Evolutionary conservation across 2,113 vertebrate genomes (phyloP), one percentile per base, ranked within the genome.

Genomic region (Onychostoma macrolepis): DNA sequence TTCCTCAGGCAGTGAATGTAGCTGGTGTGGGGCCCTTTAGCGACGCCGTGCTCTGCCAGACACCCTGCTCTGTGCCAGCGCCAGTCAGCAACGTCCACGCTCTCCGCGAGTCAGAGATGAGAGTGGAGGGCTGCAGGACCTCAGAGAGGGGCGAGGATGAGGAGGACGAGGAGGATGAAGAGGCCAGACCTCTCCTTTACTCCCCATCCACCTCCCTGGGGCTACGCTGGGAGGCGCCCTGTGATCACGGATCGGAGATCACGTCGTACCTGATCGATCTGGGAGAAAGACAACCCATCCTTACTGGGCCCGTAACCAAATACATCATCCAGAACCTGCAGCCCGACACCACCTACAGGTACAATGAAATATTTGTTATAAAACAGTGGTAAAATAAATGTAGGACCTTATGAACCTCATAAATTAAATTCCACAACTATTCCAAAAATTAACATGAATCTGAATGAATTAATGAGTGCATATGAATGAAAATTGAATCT

Each of bases 291-390:
- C 98, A 99, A 90, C 96, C 97, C 10, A 56, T 98, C 17, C 93
- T 92, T 21, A 95, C 97, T 19, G 97, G 96, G 78, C 96, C 96
- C 33, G 92, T 96, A 93, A 95, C 93, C 86, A 96, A 92, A 93
- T 95, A 96, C 92, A 86, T 99, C 91, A 94, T 99, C 90, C 95
- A 96, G 74, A 94, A 95, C 89, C 96, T 99, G 91, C 98, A 98
- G 92, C 98, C 98, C 45, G 98, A 99, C 94, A 98, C 97, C 94
- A 97, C 96, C 91, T 99, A 99, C 96, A 99, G 97, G 98, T 99
- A 88, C 24, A 33, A 3, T 1, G 10, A 21, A 30, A 58, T 30
- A 17, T 45, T 4, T 58, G 21, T 12, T 24, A n/a, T 24, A 72
- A 2, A 72, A 72, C 33, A 10, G 8, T 24, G 4, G 30, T 7